Conservation (phyloP, 2,113 vertebrate genomes). For the Chitala chitala region DNA sequence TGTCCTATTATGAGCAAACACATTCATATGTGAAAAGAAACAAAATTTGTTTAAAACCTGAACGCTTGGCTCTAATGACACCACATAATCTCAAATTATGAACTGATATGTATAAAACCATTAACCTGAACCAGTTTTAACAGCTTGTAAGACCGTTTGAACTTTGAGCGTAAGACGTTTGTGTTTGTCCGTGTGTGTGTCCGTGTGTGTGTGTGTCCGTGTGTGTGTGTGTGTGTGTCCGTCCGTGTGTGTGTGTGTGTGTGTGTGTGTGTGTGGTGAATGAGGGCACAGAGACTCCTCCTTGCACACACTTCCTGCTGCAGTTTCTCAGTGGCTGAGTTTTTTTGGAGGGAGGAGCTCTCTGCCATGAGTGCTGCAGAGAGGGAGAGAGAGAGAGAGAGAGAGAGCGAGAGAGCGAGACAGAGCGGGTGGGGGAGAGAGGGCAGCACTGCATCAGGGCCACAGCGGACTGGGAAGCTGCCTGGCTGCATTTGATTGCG, state of each 20-base stretch:
- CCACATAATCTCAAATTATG: too few relatives aligned
- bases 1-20: too few relatives aligned
- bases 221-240: too few relatives aligned
- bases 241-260: neutral
- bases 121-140: too few relatives aligned
- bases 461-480: slow-evolving; percentile 5
- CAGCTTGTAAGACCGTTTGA: too few relatives aligned
- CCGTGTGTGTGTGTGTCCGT: neutral
- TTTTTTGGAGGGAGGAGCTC: slow-evolving; percentile 34
- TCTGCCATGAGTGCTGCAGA: slow-evolving; percentile 35
- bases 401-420: slow-evolving; percentile 1
- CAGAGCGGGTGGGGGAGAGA: neutral
- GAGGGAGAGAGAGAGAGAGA: slow-evolving; percentile 11
- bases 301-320: slow-evolving; percentile 33
- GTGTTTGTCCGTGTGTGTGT: neutral
- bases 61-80: too few relatives aligned
- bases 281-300: slow-evolving; percentile 39
- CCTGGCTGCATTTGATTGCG: neutral
- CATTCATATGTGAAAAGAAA: too few relatives aligned
- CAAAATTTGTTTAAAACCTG: too few relatives aligned
- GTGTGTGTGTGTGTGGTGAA: neutral
- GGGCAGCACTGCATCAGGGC: slow-evolving; percentile 22
- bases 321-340: slow-evolving; percentile 55
- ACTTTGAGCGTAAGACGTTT: too few relatives aligned
- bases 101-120: too few relatives aligned